Percentiles rank a stretch among this genome's conserved stretches.
Conservation (phyloP, 2,113 vertebrate species). For the Pygoscelis antarcticus region DNA sequence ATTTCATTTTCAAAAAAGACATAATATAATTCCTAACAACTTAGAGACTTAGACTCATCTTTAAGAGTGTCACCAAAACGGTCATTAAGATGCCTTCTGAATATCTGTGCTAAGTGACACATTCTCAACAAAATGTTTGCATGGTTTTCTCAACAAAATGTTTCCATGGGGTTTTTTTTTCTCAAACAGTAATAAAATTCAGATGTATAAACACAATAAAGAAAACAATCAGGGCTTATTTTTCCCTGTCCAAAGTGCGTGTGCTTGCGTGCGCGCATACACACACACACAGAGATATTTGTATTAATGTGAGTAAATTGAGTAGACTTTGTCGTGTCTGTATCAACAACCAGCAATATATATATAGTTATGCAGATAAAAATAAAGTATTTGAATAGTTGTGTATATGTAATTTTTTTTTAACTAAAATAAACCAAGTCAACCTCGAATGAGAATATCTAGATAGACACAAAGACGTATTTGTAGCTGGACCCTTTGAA, state of each 20-base stretch:
- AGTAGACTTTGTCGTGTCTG: background rate
- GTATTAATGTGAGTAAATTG: background rate
- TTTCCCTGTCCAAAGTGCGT: background rate
- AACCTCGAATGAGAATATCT: background rate
- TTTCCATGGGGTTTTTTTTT: background rate
- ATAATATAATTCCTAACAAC: background rate
- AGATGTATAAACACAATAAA: background rate
- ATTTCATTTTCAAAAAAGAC: background rate
- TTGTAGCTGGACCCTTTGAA: background rate
- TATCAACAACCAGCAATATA: background rate
- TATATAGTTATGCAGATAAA: background rate
- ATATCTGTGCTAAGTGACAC: background rate
- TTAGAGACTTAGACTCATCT: background rate
- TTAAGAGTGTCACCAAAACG: background rate
- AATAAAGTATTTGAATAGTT: background rate
- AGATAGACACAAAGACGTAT: background rate
- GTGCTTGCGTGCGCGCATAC: background rate
- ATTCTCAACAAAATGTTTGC: background rate
- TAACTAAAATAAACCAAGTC: background rate
- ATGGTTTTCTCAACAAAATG: background rate
- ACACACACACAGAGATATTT: fast-evolving
- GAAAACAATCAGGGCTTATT: background rate
- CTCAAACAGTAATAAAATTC: background rate
- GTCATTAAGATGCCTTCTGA: background rate
- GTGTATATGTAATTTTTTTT: background rate